phyloP scores from a whole-genome alignment of 2,888 invertebrate genomes.

The Agrotis exclamationis region DNA sequence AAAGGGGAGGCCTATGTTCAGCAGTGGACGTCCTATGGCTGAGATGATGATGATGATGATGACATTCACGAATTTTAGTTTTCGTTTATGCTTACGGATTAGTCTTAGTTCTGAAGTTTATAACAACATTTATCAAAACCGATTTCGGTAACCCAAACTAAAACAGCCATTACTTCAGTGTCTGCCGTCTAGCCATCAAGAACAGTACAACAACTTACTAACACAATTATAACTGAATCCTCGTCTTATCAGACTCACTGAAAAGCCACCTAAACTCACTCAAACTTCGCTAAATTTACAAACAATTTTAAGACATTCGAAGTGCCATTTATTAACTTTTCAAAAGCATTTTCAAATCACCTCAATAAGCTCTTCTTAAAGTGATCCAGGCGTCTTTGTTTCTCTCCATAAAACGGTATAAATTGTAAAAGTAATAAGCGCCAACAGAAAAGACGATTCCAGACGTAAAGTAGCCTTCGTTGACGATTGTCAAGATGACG shows the following conservation, averaged over 20 bases:
- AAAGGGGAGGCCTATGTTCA: too few relatives aligned
- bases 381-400: slow-evolving; percentile 67
- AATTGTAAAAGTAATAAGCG: slow-evolving; percentile 71
- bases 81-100: neutral
- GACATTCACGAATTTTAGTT: neutral
- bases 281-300: slow-evolving; percentile 61
- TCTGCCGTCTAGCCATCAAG: slow-evolving; percentile 31
- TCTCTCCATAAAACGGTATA: slow-evolving; percentile 69
- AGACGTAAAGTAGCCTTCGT: slow-evolving; percentile 67
- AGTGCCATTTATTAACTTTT: slow-evolving; percentile 64
- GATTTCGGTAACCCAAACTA: slow-evolving; percentile 27
- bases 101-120: slow-evolving; percentile 2
- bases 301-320: slow-evolving; percentile 60
- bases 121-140: slow-evolving; percentile 27
- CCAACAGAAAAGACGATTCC: slow-evolving; percentile 65
- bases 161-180: slow-evolving; percentile 35
- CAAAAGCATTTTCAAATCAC: slow-evolving; percentile 60
- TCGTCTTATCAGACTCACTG: slow-evolving; percentile 45
- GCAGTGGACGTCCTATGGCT: too few relatives aligned
- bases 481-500: slow-evolving; percentile 72
- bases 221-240: slow-evolving; percentile 48
- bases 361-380: slow-evolving; percentile 72
- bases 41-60: too few relatives aligned
- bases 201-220: slow-evolving; percentile 35
- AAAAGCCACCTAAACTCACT: slow-evolving; percentile 57